Evolutionary conservation across 2,888 invertebrate species (phyloP), one percentile per base, ranked within the genome.

Genomic region (Agrochola lota): DNA sequence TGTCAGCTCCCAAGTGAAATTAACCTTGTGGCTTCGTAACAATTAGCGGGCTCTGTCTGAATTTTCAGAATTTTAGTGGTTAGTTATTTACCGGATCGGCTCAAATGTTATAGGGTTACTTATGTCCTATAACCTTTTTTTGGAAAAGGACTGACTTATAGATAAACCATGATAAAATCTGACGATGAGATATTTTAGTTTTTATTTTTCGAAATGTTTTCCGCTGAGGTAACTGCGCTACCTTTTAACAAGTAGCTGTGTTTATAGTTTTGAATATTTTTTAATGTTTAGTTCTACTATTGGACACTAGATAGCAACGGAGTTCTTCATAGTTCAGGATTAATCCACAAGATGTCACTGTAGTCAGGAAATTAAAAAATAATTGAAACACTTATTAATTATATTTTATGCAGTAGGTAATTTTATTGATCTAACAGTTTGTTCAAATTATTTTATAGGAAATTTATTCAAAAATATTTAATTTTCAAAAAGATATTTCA

Each of bases 241-340:
- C 85, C 88, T 86, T 0, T 62, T 81, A 40, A 40, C 55, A 12
- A 77, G 23, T 77, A 79, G 75, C 17, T 57, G 35, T 55, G 20
- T 7, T 20, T 8, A 26, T 4, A 11, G 20, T 8, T 43, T 26
- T 15, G 6, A 35, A 52, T 49, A 20, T 55, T 40, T n/a, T 35
- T 17, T 0, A 55, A 26, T 20, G 1, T 55, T 40, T 43, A 23
- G 30, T 71, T 12, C 3, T 8, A 9, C 75, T 85, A 80, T 60
- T 87, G 0, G 30, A 9, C 59, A 67, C 63, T 84, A 90, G 89
- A 86, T 87, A 83, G 17, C 78, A 46, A 4, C 77, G 35, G 1
- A 8, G 6, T n/a, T n/a, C 8, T 5, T 17, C 1, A 0, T 30
- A 57, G 3, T 52, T 23, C 23, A 52, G 52, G 8, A 20, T 52